These are phyloP conservation scores for Orthonevra nobilis DNA, from an alignment of 2,888 invertebrate species.

Conservation along the genomic window DNA sequence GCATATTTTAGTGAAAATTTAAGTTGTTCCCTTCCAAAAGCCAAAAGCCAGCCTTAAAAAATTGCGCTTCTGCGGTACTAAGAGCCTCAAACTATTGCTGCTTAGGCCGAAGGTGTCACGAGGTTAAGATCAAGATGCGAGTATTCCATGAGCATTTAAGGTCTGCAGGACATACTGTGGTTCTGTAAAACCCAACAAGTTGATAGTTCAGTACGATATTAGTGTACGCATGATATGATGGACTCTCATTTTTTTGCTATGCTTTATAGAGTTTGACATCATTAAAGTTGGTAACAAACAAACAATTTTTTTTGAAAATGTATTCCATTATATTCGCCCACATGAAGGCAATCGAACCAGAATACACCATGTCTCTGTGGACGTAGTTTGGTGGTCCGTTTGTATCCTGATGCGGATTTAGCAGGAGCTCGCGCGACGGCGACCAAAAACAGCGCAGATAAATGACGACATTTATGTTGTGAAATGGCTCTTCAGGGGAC, in stretches of 20 bases:
- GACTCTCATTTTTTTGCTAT: conserved; percentile 32
- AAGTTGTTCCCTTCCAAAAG: no score
- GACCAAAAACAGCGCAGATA: conserved; percentile 46
- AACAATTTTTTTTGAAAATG: not conserved
- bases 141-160: no score
- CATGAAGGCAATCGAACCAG: conserved; percentile 8
- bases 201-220: conserved; percentile 20
- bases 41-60: no score
- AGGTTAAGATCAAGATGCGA: no score
- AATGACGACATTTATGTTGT: conserved; percentile 63
- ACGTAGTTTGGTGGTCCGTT: conserved; percentile 13
- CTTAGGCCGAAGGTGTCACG: no score
- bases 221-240: conserved; percentile 27
- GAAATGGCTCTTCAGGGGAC: conserved; percentile 66
- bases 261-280: not conserved
- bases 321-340: not conserved
- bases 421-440: conserved; percentile 12
- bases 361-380: conserved; percentile 1
- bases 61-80: no score
- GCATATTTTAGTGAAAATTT: no score
- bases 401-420: conserved; percentile 35
- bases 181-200: conserved; percentile 5
- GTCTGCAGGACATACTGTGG: conserved; percentile 24
- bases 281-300: not conserved
- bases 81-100: no score